These are phyloP conservation scores for Choreutis nemorana DNA, from an alignment of 2,888 invertebrate species.

Conservation along the genomic window DNA sequence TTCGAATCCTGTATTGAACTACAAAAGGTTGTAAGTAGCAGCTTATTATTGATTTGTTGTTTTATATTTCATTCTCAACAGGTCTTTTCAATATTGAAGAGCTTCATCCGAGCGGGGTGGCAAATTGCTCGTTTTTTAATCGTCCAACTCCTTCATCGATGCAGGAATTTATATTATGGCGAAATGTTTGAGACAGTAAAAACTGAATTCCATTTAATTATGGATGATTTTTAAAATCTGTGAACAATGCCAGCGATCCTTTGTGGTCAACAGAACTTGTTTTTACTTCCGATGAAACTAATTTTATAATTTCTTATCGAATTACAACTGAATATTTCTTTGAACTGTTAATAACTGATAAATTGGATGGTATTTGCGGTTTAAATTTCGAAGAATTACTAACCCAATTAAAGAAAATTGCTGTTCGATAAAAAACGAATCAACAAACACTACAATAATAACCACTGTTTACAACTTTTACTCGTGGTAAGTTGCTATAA, in stretches of 20 bases:
- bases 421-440: no score
- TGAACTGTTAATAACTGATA: slow-evolving; percentile 20
- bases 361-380: background rate
- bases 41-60: slow-evolving; percentile 33
- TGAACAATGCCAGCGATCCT: slow-evolving; percentile 61
- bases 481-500: no score
- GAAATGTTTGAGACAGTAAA: slow-evolving; percentile 40
- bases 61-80: slow-evolving; percentile 24
- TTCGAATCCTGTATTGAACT: slow-evolving; percentile 19
- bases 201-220: slow-evolving; percentile 64
- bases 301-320: slow-evolving; percentile 62
- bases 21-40: slow-evolving; percentile 33
- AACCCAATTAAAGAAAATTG: no score
- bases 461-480: no score
- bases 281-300: slow-evolving; percentile 45
- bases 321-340: slow-evolving; percentile 23
- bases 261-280: slow-evolving; percentile 35
- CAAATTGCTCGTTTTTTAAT: slow-evolving; percentile 45
- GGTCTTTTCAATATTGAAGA: slow-evolving; percentile 33
- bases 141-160: slow-evolving; percentile 25
- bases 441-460: no score
- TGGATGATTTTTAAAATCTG: slow-evolving; percentile 64
- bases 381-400: slow-evolving; percentile 20
- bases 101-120: slow-evolving; percentile 43
- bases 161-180: slow-evolving; percentile 55